These are phyloP conservation scores for Anneissia japonica DNA, from an alignment of 35 echinoderm and acorn worm genomes.

Conservation along the genomic window DNA sequence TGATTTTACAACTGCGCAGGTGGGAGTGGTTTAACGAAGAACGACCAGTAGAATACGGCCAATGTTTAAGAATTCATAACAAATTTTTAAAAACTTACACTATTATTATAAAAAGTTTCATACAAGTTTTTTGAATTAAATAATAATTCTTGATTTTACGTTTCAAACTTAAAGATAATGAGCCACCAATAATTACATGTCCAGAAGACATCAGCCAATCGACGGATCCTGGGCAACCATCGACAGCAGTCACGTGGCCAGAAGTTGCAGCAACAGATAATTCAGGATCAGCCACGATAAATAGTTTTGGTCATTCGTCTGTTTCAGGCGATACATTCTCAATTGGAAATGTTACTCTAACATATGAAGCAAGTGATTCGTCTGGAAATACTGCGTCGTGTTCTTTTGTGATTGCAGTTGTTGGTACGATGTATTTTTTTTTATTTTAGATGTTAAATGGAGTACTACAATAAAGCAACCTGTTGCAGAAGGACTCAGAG, in stretches of 20 bases:
- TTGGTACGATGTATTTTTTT: constrained; percentile 4
- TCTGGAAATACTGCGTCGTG: constrained; percentile 8
- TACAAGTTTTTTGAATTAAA: too few species aligned
- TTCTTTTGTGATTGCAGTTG: constrained; percentile 36
- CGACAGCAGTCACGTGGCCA: not conserved
- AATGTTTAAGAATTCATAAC: too few species aligned
- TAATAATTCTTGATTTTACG: too few species aligned
- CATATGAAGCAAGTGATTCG: constrained; percentile 36
- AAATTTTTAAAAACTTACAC: too few species aligned
- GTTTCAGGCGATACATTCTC: constrained; percentile 4
- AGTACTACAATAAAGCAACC: too few species aligned
- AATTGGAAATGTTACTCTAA: constrained; percentile 18
- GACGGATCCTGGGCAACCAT: constrained; percentile 14
- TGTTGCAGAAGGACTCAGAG: too few species aligned
- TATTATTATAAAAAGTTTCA: too few species aligned
- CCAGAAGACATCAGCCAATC: constrained; percentile 16
- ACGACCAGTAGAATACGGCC: too few species aligned
- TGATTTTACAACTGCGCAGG: too few species aligned
- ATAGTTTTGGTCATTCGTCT: not conserved
- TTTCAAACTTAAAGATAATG: constrained; percentile 6
- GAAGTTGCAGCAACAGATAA: constrained; percentile 25
- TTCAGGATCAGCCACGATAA: constrained; percentile 15
- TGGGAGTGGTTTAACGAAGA: too few species aligned
- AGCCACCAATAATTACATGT: constrained; percentile 17
- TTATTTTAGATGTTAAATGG: too few species aligned